phyloP scores from a whole-genome alignment of 2,888 invertebrate species.

The Cantharis rufa region DNA sequence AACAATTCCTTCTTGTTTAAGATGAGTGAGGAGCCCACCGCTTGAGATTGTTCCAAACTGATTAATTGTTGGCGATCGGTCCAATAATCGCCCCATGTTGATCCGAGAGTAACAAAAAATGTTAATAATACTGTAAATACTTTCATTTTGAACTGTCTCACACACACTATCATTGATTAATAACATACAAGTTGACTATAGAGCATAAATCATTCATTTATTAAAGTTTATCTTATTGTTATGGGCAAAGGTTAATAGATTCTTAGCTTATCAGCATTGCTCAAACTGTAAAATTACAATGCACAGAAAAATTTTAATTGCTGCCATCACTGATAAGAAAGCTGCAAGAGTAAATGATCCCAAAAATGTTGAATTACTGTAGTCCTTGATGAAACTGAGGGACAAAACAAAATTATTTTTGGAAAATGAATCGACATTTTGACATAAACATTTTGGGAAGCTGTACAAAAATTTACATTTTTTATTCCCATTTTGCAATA shows the following conservation, averaged over 20 bases:
- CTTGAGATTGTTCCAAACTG: slow-evolving; percentile 7
- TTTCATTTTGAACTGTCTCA: neutral
- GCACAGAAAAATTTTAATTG: neutral
- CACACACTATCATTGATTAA: neutral
- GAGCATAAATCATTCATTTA: neutral
- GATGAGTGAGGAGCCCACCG: slow-evolving; percentile 23
- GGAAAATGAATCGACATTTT: neutral
- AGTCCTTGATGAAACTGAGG: neutral
- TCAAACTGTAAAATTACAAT: neutral
- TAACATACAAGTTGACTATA: neutral
- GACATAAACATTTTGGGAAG: neutral
- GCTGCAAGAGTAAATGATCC: neutral
- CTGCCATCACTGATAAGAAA: neutral
- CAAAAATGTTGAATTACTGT: neutral
- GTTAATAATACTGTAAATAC: neutral
- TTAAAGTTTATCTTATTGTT: neutral
- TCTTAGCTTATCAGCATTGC: neutral
- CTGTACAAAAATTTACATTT: neutral
- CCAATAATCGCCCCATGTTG: slow-evolving; percentile 28
- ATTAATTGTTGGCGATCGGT: slow-evolving; percentile 24
- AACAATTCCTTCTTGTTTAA: slow-evolving; percentile 41
- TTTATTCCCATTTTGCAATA: neutral
- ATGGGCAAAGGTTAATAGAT: neutral
- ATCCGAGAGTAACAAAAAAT: slow-evolving; percentile 15
- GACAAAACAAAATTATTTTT: neutral